phyloP scores from a whole-genome alignment of 2,888 invertebrate genomes.

The Agriotes lineatus region DNA sequence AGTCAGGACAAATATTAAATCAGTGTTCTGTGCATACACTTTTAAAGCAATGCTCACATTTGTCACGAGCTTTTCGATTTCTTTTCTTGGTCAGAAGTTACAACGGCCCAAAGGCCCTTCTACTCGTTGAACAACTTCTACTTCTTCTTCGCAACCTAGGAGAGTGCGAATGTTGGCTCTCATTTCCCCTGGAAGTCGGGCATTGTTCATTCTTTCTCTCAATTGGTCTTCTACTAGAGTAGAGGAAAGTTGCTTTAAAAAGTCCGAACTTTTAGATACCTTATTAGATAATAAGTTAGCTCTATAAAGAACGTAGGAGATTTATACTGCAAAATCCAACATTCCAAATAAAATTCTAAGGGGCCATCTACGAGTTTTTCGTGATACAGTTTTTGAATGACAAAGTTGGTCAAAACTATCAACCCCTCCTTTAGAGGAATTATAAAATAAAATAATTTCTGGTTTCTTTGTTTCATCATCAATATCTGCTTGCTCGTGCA shows the following conservation, averaged over 20 bases:
- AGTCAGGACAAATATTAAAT: neutral
- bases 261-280: neutral
- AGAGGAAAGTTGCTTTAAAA: neutral
- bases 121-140: neutral
- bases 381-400: neutral
- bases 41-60: too few relatives aligned
- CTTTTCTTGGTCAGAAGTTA: neutral
- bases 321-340: neutral
- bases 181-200: neutral
- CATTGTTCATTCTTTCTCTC: constrained; percentile 1
- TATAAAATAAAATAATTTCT: neutral
- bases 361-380: neutral
- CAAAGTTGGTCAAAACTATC: neutral
- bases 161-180: neutral
- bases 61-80: neutral
- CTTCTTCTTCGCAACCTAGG: neutral
- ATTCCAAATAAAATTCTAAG: neutral
- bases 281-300: neutral
- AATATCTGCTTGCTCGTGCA: neutral
- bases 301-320: neutral
- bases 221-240: constrained; percentile 3
- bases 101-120: neutral
- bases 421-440: neutral
- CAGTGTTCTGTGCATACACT: neutral
- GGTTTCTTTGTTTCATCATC: neutral